Evolutionary conservation across 2,888 invertebrate genomes (phyloP), one percentile per base, ranked within the genome.

Genomic region (Epirrita christyi): DNA sequence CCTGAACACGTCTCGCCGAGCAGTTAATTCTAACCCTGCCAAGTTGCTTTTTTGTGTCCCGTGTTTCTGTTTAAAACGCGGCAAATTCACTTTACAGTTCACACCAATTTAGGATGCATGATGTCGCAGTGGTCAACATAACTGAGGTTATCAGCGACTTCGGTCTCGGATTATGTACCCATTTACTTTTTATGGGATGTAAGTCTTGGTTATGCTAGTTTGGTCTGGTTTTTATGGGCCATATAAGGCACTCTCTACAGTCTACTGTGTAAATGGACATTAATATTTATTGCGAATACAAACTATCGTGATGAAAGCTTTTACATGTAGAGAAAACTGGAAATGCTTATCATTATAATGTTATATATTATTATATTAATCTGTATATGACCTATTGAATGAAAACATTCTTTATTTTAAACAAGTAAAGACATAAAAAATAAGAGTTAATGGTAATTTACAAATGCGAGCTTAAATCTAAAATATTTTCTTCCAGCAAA

Each of bases 11-110:
- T 71, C 73, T 70, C 78, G 61, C 59, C 62, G 62, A 68, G 73
- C 79, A 73, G 81, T 82, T 81, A 84, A 85, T 83, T 79, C 76
- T 72, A 72, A 71, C 71, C 72, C 76, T 77, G 81, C 80, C 79
- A 77, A 68, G 72, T 71, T 58, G 64, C 70, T 76, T 80, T 73
- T 77, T 78, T 63, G 61, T 55, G 48, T 56, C 41, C 50, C 52
- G 64, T 60, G 65, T 68, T 73, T 74, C 72, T 71, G 55, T 66
- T 71, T 70, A 74, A 68, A 72, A 69, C 63, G 65, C 60, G 64
- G 67, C 71, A 68, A 67, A 68, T 73, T 70, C 64, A 75, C 65
- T 78, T 78, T 72, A 21, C 64, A 75, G 64, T 78, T 78, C 73
- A 75, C 78, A 77, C 77, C 72, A 69, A 68, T 70, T 72, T 65